Base-by-base conservation (phyloP, 92 coral and sea anemone species). In the Zoanthus gigantus region DNA sequence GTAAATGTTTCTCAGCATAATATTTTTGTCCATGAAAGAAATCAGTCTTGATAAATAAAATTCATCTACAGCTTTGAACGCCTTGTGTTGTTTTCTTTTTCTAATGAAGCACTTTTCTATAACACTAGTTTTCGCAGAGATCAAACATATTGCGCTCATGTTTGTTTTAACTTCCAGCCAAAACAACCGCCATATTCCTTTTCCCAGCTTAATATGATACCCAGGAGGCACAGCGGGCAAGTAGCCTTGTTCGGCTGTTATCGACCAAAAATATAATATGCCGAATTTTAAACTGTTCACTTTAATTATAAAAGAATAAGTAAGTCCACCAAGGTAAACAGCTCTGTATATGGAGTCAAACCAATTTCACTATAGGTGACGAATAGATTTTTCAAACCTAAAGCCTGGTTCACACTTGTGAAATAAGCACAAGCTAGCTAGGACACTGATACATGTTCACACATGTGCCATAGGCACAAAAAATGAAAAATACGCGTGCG, bases 171-270 rank as follows among this genome's bases (percentile, higher is more conserved):
- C 52, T 31, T 80, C 75, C 85, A 81, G 74, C 85, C 60, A 81
- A 81, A 81, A 65, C 85, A 66, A 66, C 85, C 74, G 85, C 85
- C 85, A 81, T 81, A 52, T 81, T 81, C 66, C 45, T 69, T 63
- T 79, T 7, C 1, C 66, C 15, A 48, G 45, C 74, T 12, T 28
- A 28, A 16, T 30, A 18, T 12, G 74, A 0, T 79, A 79, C 75
- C 85, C 85, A 81, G 37, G 74, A n/a, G 29, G 45, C 85, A 81
- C 74, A 48, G 85, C 85, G 85, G 54, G 75, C 75, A 16, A 28
- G 28, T 17, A 63, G 10, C 4, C 3, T 4, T 37, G 42, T 37
- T 37, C 42, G 42, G 4, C 42, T 37, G 42, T 37, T 37, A 37
- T 37, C 4, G 42, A 37, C 42, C 42, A 37, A 37, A 37, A 37